Base-by-base conservation (phyloP, 2,888 invertebrate genomes). In the Caradrina kadenii region DNA sequence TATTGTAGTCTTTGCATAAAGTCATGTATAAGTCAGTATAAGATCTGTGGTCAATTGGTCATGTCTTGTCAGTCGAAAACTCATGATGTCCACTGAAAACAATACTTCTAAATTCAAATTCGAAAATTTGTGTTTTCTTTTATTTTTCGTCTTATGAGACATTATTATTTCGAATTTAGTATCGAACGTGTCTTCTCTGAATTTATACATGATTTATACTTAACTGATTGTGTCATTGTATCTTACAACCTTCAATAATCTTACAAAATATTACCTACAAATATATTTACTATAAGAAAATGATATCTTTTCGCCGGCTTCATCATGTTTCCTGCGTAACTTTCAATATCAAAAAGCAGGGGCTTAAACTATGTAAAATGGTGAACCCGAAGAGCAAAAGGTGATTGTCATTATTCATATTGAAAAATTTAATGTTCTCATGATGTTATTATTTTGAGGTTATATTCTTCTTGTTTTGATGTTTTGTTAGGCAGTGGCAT, bases 341-440 rank as follows among this genome's bases (percentile, higher is more conserved):
- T 49, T 87, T 78, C 72, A 93, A 79, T 83, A 63, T 89, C 0
- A 94, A 93, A 79, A 96, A 94, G 75, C 93, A 93, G 81, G 94
- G 93, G 4, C 56, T 93, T 1, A 94, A 93, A 85, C 87, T 96
- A 2, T 88, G 88, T 81, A 95, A 94, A 88, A 91, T 96, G 93
- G 76, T 96, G n/a, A 93, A 92, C 76, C 95, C 94, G 0, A 92
- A 86, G 77, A 79, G 71, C 39, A 93, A 93, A 86, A 92, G 89
- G 96, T 94, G 87, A 83, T 39, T 60, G 3, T 31, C 17, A 35
- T 7, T 35, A 7, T 42, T 11, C 1, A 6, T 1, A 15, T 8
- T 54, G 13, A 10, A 22, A 4, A 45, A 13, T 70, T 45, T 22
- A 50, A 11, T 42, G 3, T 19, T 62, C 2, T 2, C 63, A 62